Evolutionary conservation across 2,113 vertebrate species (phyloP).

Genomic region (Corydoras sp.): DNA sequence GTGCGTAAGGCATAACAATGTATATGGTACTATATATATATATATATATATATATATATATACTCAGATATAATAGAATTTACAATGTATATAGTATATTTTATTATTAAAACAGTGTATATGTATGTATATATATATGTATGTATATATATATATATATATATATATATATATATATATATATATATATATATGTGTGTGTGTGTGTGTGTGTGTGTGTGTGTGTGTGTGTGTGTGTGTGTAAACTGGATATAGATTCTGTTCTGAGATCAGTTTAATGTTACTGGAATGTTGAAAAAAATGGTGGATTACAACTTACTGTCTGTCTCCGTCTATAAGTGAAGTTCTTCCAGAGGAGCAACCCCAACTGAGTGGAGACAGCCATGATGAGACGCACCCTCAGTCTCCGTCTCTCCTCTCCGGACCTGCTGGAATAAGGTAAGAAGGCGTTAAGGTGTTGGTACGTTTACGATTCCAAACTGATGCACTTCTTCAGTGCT

Average conservation of each 20-base stretch:
- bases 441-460: constrained; percentile 6
- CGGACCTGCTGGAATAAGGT: constrained; percentile 62
- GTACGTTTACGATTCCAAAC: background rate
- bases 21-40: too few relatives aligned
- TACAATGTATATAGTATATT: background rate
- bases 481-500: background rate
- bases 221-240: background rate
- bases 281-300: too few relatives aligned
- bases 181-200: too few relatives aligned
- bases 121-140: background rate
- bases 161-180: too few relatives aligned
- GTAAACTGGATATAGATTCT: background rate
- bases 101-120: background rate
- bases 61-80: too few relatives aligned
- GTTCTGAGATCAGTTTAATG: too few relatives aligned
- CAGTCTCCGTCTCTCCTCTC: constrained; percentile 63
- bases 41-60: too few relatives aligned
- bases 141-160: too few relatives aligned
- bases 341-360: constrained; percentile 98
- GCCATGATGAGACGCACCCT: constrained; percentile 72
- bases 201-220: too few relatives aligned
- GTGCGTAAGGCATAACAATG: too few relatives aligned
- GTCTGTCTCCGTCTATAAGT: constrained; percentile 90
- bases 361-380: constrained; percentile 84
- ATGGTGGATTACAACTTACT: constrained; percentile 65